Percentiles rank a stretch among this genome's conserved stretches.
Conservation (phyloP, 2,888 invertebrate species). For the Eupithecia subumbrata region DNA sequence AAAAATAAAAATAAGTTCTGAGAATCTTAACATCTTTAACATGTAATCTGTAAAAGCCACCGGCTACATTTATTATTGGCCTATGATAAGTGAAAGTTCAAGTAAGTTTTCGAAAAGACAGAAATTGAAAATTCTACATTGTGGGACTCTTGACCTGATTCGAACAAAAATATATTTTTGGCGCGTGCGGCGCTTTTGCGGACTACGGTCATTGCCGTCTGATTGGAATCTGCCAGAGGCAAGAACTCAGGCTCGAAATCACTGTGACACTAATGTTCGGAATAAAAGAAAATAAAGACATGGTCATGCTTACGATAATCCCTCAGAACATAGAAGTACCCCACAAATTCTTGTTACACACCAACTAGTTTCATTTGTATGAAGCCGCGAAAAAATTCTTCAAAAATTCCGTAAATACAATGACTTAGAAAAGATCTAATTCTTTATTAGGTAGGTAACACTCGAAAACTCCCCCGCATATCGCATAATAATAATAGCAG, state of each 20-base stretch:
- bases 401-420: too few relatives aligned
- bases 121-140: not conserved
- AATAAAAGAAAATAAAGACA: not conserved
- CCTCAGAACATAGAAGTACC: not conserved
- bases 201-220: not conserved
- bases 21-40: not conserved
- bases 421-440: too few relatives aligned
- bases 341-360: not conserved
- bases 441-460: too few relatives aligned
- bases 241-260: not conserved
- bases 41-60: not conserved
- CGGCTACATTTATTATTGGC: too few relatives aligned
- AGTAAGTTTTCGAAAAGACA: not conserved
- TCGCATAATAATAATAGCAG: too few relatives aligned
- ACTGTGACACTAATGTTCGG: not conserved
- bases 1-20: too few relatives aligned
- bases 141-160: not conserved
- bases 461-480: too few relatives aligned
- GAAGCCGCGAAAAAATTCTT: too few relatives aligned
- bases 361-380: too few relatives aligned
- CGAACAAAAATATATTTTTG: not conserved
- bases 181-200: not conserved
- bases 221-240: not conserved
- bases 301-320: not conserved
- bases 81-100: not conserved